Evolutionary conservation across 2,888 invertebrate genomes (phyloP), one percentile per base, ranked within the genome.

Genomic region (Atethmia centrago): DNA sequence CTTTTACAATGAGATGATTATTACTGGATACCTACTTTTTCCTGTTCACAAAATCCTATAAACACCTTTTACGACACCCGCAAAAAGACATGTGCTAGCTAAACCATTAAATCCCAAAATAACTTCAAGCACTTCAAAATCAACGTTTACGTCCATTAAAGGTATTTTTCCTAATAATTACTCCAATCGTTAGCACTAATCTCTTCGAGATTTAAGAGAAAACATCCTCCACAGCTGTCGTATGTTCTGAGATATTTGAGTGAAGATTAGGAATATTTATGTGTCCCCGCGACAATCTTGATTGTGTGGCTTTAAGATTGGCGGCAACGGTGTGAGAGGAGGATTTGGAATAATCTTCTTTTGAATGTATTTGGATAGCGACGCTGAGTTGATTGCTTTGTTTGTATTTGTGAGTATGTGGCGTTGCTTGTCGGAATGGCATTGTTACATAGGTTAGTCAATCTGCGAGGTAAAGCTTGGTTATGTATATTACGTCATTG

Each of bases 261-360:
- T 76, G 79, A 58, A 87, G 87, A 87, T 87, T 86, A 87, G 69
- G 79, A 79, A 80, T 85, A 87, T 87, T 87, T 87, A 87, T 87
- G 84, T 82, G 80, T 72, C 64, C 77, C 51, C 51, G 75, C 61
- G 76, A 81, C 80, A 78, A 85, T 84, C 86, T 84, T 77, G 82
- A 81, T 82, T 77, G 71, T 77, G 72, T 59, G 79, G 87, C 80
- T 79, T 59, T 53, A 51, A 77, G 68, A 80, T 66, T 36, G 49
- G 79, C 82, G 84, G 61, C 4, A 14, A 12, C 73, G 61, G 67
- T 59, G 58, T 45, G 71, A 55, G 42, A n/a, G 55, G 31, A 21
- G 56, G 47, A 56, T 70, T 74, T 73, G 25, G 53, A 40, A 70
- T 77, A 81, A 78, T 78, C 77, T 77, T 77, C 79, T 78, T 78